Percentiles rank a stretch among this genome's conserved stretches.
Conservation (phyloP, 2,113 vertebrate species). For the Atherinomorus stipes region DNA sequence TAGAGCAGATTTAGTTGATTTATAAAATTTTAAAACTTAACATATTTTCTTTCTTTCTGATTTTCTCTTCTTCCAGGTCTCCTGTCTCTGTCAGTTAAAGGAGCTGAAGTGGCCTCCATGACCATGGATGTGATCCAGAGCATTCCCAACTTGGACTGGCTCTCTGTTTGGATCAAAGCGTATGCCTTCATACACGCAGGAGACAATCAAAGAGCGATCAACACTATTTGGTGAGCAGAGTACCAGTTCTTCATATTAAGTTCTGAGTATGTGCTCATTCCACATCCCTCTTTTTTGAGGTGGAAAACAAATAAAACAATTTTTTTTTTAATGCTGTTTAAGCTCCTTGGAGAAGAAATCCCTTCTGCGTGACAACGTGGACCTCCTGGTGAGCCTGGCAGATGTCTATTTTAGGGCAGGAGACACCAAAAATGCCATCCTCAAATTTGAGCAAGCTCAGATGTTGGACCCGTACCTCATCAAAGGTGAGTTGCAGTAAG, state of each 20-base stretch:
- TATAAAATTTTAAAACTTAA: no score
- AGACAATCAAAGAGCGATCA: conserved; percentile 97
- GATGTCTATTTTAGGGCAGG: conserved; percentile 97
- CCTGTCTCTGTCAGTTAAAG: conserved; percentile 96
- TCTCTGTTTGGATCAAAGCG: conserved; percentile 98
- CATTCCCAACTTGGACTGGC: conserved; percentile 96
- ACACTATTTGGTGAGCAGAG: conserved; percentile 95
- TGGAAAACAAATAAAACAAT: not conserved
- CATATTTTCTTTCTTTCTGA: not conserved
- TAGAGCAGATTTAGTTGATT: no score
- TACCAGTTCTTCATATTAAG: not conserved
- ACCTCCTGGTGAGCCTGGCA: conserved; percentile 95
- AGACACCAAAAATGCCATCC: conserved; percentile 96
- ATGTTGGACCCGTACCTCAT: conserved; percentile 98
- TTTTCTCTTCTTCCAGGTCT: conserved; percentile 81
- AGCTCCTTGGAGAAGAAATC: conserved; percentile 99
- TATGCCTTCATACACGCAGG: conserved; percentile 96
- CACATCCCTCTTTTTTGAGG: not conserved
- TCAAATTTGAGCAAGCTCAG: conserved; percentile 98
- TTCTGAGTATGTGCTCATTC: not conserved
- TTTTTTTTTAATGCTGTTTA: conserved; percentile 22
- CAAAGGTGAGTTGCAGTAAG: conserved; percentile 85
- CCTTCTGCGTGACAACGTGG: conserved; percentile 94
- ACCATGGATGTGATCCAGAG: conserved; percentile 98
- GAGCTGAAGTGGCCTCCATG: conserved; percentile 97